Evolutionary conservation across 2,888 invertebrate species (phyloP), one percentile per base, ranked within the genome.

Genomic region (Pterobdella sp.): DNA sequence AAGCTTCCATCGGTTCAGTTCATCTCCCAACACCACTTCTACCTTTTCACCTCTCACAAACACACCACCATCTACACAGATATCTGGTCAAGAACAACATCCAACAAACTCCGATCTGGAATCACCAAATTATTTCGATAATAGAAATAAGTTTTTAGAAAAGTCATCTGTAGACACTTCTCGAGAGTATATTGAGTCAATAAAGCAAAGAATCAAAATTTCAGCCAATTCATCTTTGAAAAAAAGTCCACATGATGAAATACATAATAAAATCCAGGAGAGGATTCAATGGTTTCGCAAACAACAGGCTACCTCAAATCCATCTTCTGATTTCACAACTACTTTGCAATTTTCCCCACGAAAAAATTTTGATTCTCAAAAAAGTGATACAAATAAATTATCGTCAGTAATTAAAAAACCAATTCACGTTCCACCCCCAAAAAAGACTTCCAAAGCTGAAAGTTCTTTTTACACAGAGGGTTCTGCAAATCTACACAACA

Each of bases 401-500:
- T 71, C 71, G 32, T 71, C 71, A 22, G 36, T 71, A 10, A 18
- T 60, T n/a, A 71, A 71, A 31, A 71, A 71, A 29, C 71, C 71
- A 29, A 71, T 71, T 18, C 35, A 49, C 32, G n/a, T 32, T 34
- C 71, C 63, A 4, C 71, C 71, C 7, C 1, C 4, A 1, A 35
- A 42, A 71, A 70, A 37, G n/a, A 49, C 26, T 4, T 10, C 26
- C 1, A 35, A 42, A 67, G 37, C 36, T 35, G 26, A 26, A 36
- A 67, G 18, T 26, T 29, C 31, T 31, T 67, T 14, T 32, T 34
- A 32, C 52, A 14, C 26, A 52, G 22, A 49, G 31, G 31, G 32
- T 49, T 14, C 52, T 49, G n/a, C 14, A 18, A 14, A 49, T 49
- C n/a, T n/a, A n/a, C 66, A 31, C n/a, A 10, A 29, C 32, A 10